Evolutionary conservation across 2,797 vertebrate species (phyloP).

Genomic region (Astyanax mexicanus): DNA sequence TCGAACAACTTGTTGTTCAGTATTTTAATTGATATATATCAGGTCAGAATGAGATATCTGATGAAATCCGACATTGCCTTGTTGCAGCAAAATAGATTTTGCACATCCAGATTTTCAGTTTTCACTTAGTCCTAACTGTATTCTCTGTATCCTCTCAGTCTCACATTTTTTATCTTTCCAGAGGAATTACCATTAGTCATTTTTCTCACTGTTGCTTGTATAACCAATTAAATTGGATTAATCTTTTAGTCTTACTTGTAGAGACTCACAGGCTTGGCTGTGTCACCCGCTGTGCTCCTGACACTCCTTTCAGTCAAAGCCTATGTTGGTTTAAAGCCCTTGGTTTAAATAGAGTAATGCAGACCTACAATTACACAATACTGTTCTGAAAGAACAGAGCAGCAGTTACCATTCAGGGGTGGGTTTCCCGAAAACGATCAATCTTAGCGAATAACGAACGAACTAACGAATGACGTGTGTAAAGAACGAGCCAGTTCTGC

Average conservation of each 20-base stretch:
- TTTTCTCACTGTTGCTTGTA: not conserved
- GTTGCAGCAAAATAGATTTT: not conserved
- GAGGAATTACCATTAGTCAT: not conserved
- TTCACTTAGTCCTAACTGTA: not conserved
- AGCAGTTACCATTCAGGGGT: no score
- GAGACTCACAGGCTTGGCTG: not conserved
- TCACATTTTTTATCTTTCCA: not conserved
- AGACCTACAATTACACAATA: no score
- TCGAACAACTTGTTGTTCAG: not conserved
- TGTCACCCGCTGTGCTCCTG: not conserved
- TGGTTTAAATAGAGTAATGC: not conserved
- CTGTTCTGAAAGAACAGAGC: no score
- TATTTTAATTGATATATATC: no score
- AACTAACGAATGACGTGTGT: no score
- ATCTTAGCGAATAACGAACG: no score
- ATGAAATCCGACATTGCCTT: not conserved
- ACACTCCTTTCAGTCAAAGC: not conserved
- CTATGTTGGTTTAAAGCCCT: no score
- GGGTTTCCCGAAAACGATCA: no score
- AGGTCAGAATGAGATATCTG: not conserved
- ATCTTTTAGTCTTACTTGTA: not conserved
- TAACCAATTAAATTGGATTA: not conserved
- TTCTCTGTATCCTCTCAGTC: not conserved
- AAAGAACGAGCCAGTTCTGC: no score
- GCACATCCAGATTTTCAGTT: not conserved